These are phyloP conservation scores for Orthonyx spaldingii DNA, from an alignment of 2,113 vertebrate species.

Conservation along the genomic window DNA sequence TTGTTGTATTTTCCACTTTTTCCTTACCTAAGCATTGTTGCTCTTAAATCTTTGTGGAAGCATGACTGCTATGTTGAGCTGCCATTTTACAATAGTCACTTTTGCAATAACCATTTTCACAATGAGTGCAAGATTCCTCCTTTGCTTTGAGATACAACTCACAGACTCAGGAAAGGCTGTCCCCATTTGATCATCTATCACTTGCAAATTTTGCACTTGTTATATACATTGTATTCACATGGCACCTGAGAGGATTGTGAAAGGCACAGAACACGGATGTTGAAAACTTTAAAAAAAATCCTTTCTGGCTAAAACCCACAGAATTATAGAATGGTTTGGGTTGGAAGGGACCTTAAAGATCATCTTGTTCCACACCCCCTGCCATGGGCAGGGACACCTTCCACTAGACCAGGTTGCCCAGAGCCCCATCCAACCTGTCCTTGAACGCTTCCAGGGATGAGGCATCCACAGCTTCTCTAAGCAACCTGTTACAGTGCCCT, in stretches of 20 bases:
- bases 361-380: background rate
- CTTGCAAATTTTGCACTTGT: background rate
- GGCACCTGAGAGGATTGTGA: background rate
- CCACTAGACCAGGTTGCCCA: background rate
- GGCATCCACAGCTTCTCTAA: background rate
- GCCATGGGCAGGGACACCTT: background rate
- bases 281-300: background rate
- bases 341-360: background rate
- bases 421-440: background rate
- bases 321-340: background rate
- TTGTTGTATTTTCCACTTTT: background rate
- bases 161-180: rapidly evolving
- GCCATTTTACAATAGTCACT: background rate
- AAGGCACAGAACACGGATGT: background rate
- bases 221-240: background rate
- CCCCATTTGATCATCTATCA: background rate
- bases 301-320: background rate
- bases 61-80: background rate
- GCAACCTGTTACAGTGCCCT: background rate
- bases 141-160: background rate
- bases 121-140: background rate
- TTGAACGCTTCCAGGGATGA: background rate
- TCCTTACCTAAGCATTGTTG: background rate
- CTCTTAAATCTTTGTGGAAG: background rate
- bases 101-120: background rate